Evolutionary conservation across 64 coral and sea anemone genomes (phyloP), one percentile per base, ranked within the genome.

Genomic region (Stichodactyla helianthus): DNA sequence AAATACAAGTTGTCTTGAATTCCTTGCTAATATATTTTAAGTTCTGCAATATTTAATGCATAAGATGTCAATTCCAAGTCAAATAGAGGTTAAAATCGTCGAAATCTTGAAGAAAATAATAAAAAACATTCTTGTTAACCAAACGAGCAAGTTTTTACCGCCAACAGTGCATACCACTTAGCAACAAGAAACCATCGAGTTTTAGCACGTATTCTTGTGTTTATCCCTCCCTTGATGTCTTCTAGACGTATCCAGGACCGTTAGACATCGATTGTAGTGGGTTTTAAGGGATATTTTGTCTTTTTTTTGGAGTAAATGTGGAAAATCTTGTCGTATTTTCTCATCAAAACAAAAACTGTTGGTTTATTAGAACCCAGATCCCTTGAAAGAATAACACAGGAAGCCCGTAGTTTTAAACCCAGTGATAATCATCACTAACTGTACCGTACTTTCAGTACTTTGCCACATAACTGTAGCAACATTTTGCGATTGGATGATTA

Each of bases 321-420:
- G 4, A 18, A 79, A 51, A 79, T 68, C 44, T 79, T 52, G 77
- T 52, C 27, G 1, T 79, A 44, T 79, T 79, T 23, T 79, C 25
- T 79, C 77, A 79, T 79, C 77, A 79, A 79, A 79, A 79, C 77
- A 79, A 79, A 50, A 79, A 50, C 1, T 12, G 31, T 18, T 18
- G 27, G 50, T 35, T 18, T 9, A 79, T 18, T 79, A 50, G 44
- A 50, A 52, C 77, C 50, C 77, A 79, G 28, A 9, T 18, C 50
- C 77, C 19, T 79, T 68, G 19, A 18, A 23, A 4, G 20, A 68
- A 68, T 17, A 68, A 27, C 77, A 79, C 77, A 79, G 77, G 31
- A 18, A 51, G 15, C 22, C 77, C 77, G 35, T 44, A 44, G 35
- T 44, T 44, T 44, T 44, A 71, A 58, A 15, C 8, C 55, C 8